Percentiles rank a stretch among this genome's conserved stretches.
phyloP scores from a whole-genome alignment of 2,113 vertebrate species.

The Nerophis ophidion region DNA sequence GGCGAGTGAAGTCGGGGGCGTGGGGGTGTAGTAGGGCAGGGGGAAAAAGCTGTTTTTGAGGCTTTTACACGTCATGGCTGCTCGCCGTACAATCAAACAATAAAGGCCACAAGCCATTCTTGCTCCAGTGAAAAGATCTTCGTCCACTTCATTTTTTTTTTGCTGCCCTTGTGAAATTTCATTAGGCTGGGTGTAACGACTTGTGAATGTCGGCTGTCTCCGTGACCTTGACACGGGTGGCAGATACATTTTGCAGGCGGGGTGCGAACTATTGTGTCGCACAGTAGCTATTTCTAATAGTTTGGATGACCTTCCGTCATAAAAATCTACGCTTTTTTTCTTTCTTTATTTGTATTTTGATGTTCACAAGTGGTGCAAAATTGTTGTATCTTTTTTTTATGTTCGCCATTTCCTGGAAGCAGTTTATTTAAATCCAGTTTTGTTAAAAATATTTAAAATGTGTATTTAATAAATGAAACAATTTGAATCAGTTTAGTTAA shows the following conservation, averaged over 20 bases:
- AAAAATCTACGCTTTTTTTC: constrained; percentile 21
- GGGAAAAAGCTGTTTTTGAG: constrained; percentile 36
- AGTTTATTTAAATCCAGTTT: not conserved
- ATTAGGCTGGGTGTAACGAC: constrained; percentile 67
- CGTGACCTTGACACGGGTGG: constrained; percentile 61
- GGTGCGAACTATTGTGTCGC: constrained; percentile 58
- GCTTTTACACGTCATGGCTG: constrained; percentile 46
- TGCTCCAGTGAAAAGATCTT: constrained; percentile 47
- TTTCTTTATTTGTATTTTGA: not conserved
- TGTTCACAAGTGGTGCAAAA: no score
- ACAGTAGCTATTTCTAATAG: constrained; percentile 58
- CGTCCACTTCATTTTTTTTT: constrained; percentile 48
- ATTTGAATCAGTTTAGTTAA: no score
- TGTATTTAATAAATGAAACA: no score
- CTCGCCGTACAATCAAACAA: constrained; percentile 42
- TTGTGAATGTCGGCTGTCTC: constrained; percentile 61
- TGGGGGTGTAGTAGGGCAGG: not conserved
- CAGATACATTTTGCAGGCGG: constrained; percentile 44
- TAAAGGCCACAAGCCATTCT: constrained; percentile 42
- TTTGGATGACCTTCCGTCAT: constrained; percentile 44
- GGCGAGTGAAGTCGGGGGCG: constrained; percentile 43
- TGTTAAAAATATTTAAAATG: not conserved
- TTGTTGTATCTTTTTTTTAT: no score
- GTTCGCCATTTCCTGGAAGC: not conserved
- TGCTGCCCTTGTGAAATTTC: constrained; percentile 67